A percentile compares a stretch with the other conserved stretches of the same genome.
Conservation (phyloP, 2,113 vertebrate genomes). For the Hiodon alosoides region DNA sequence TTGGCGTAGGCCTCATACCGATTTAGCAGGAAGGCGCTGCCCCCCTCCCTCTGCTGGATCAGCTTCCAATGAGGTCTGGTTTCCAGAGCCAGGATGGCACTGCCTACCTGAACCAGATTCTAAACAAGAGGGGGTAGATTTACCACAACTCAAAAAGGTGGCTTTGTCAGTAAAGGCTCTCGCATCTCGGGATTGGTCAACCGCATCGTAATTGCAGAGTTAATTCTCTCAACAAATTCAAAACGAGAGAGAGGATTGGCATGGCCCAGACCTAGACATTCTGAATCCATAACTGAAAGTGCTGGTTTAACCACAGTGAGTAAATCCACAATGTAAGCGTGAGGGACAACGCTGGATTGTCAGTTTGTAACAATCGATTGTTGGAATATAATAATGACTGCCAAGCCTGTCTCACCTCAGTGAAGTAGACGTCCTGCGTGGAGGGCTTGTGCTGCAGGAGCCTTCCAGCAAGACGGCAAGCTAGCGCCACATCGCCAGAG, state of each 20-base stretch:
- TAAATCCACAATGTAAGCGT: too few relatives aligned
- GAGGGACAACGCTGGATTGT: too few relatives aligned
- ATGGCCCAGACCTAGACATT: too few relatives aligned
- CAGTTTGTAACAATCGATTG: too few relatives aligned
- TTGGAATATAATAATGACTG: too few relatives aligned
- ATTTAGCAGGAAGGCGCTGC: conserved; percentile 77
- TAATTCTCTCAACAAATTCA: too few relatives aligned
- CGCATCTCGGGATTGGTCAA: too few relatives aligned
- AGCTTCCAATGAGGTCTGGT: conserved; percentile 85
- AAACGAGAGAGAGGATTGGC: too few relatives aligned
- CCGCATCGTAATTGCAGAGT: too few relatives aligned
- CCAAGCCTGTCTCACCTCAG: conserved; percentile 67
- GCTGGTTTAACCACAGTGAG: not conserved
- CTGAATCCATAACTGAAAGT: too few relatives aligned
- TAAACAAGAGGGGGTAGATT: conserved; percentile 38
- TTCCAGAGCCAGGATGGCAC: conserved; percentile 72
- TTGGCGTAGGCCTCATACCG: conserved; percentile 86
- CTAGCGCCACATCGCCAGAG: conserved; percentile 82
- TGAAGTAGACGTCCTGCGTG: conserved; percentile 90
- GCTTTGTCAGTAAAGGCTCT: not conserved
- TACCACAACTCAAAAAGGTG: not conserved
- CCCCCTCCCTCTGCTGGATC: conserved; percentile 86
- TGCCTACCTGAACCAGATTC: conserved; percentile 88
- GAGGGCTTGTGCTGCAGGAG: conserved; percentile 83
- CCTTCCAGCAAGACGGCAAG: conserved; percentile 71